Base-by-base conservation (phyloP, 1,140 invertebrate species). In the Cherax quadricarinatus region DNA sequence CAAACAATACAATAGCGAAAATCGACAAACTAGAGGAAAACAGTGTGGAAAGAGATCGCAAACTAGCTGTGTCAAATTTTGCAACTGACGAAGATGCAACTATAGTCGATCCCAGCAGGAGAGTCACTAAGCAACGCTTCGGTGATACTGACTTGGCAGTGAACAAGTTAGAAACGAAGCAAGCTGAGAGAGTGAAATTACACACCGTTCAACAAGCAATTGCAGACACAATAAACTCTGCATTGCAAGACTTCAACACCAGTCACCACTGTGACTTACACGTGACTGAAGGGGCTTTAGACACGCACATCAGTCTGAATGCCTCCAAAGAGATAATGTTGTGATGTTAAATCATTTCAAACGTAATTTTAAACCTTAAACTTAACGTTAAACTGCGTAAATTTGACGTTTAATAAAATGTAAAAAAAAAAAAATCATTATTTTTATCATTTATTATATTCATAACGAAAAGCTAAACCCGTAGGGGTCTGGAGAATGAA, bases 291-390 rank as follows among this genome's bases (percentile, higher is more conserved):
- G n/a, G 21, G 1, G 48, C 48, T 21, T 18, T 4, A 14, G 41
- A 81, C 41, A 51, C 48, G 3, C 12, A 12, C 75, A 16, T 12
- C 79, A 81, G 41, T 49, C 48, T 81, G 16, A 81, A 81, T 41
- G 24, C 53, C 41, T 41, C 79, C 41, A 81, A 48, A n/a, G 79
- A 81, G 48, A 48, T 81, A 51, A 81, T 81, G 79, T 81, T 81
- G 79, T 81, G 79, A 81, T 85, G 2, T 41, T 41, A 41, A 41
- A 41, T 41, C 30, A 41, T 41, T 2, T 2, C 30, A 41, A 41
- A 41, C 2, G 2, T 41, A 41, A 41, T 41, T 41, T 41, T 41
- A 0, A 2, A 41, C 30, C 2, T 41, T 1, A 41, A 41, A 41
- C 30, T 41, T 2, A 41, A 41, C 2, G 30, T 41, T 41, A 41